Evolutionary conservation across 2,888 invertebrate species (phyloP), one percentile per base, ranked within the genome.

Genomic region (Tetrapedia diversipes): DNA sequence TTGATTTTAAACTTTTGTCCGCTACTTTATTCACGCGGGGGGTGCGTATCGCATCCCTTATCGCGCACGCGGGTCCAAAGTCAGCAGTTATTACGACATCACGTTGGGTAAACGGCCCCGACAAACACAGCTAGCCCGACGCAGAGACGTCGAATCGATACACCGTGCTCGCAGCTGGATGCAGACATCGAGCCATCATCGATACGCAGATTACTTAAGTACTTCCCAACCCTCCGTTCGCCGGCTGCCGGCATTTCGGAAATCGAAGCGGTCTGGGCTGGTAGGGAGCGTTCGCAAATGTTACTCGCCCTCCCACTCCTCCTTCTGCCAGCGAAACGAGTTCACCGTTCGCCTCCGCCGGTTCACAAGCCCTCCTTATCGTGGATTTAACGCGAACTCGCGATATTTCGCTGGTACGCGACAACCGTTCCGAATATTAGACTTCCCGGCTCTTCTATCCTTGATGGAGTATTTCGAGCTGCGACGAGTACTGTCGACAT

Each of bases 31-130:
- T n/a, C n/a, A n/a, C n/a, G n/a, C n/a, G n/a, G n/a, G n/a, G n/a
- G n/a, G n/a, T 19, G 57, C 61, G 39, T 61, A 57, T 77, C 37
- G n/a, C n/a, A n/a, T 54, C 32, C 11, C 57, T 76, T 79, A 77
- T 77, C 67, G 59, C 14, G 37, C 68, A 56, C 53, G 37, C 60
- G 61, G 66, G 47, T 34, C 34, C 37, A 63, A 74, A 77, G 49
- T n/a, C 72, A 54, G 61, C 71, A 45, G 78, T 84, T 78, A 84
- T 84, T 82, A 80, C 53, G 76, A 67, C 72, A 76, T 77, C 75
- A 79, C 64, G 70, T 41, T n/a, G 34, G 76, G 67, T 60, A 81
- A 77, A 77, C 81, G 66, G 67, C 64, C 69, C 64, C 53, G 66
- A 64, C 73, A 63, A 79, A 77, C 63, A 70, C 51, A 74, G 70